Conservation (phyloP, 2,113 vertebrate species). For the Antechinus stuartii region DNA sequence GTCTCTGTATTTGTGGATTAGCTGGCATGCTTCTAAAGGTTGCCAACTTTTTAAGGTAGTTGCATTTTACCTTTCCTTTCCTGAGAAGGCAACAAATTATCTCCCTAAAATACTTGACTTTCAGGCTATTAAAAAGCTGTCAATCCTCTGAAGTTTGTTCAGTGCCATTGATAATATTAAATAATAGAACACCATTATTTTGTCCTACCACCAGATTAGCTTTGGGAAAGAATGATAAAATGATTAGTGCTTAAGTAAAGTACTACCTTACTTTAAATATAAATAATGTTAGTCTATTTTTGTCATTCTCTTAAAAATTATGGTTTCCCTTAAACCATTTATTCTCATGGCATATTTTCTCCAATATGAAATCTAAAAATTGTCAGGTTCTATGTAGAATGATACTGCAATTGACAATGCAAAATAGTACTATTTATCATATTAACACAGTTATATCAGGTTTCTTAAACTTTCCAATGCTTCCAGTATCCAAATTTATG, state of each 20-base stretch:
- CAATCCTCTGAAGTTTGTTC: neutral
- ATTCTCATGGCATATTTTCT: neutral
- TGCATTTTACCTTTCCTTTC: neutral
- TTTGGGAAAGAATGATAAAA: conserved; percentile 2
- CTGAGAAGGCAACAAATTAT: neutral
- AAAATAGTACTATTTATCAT: neutral
- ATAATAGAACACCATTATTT: conserved; percentile 15
- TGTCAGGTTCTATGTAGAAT: neutral
- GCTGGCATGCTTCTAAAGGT: neutral
- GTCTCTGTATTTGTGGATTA: neutral
- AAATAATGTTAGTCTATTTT: conserved; percentile 35
- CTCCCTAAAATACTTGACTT: neutral
- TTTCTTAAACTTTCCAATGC: neutral
- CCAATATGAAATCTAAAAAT: neutral
- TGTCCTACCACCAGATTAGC: neutral
- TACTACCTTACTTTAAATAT: neutral
- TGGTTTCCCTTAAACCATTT: conserved; percentile 12
- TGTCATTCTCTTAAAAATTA: neutral
- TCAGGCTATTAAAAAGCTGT: neutral
- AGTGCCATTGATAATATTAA: conserved; percentile 20
- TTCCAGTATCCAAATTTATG: neutral
- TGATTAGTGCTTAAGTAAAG: conserved; percentile 23
- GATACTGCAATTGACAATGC: neutral
- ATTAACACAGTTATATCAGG: neutral
- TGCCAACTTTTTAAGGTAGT: neutral